phyloP scores from a whole-genome alignment of 1,140 invertebrate genomes.

The Linepithema humile region DNA sequence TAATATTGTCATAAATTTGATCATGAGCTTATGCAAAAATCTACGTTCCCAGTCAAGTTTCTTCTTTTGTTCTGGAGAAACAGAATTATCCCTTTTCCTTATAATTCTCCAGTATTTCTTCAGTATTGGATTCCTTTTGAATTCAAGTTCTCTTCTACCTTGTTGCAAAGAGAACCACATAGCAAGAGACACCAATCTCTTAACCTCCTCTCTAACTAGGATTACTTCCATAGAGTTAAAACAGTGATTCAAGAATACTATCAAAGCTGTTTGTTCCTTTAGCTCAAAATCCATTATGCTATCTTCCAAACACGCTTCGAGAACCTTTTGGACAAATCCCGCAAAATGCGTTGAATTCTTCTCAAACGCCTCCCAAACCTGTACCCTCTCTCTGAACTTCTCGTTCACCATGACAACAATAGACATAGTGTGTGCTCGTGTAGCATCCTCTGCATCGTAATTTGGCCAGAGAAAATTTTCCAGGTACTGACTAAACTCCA shows the following conservation, averaged over 20 bases:
- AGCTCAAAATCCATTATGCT: conserved; percentile 85
- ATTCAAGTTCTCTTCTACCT: conserved; percentile 93
- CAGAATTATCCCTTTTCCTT: conserved; percentile 94
- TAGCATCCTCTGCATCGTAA: conserved; percentile 89
- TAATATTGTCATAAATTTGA: conserved; percentile 95
- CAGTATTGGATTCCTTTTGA: conserved; percentile 95
- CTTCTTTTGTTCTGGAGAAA: conserved; percentile 88
- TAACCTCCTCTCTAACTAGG: conserved; percentile 96
- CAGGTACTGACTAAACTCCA: conserved; percentile 98
- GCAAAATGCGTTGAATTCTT: conserved; percentile 92
- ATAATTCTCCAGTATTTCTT: conserved; percentile 96
- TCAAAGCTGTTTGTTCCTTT: conserved; percentile 93
- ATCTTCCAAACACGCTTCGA: conserved; percentile 89
- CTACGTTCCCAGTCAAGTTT: conserved; percentile 94
- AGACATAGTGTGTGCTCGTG: conserved; percentile 95
- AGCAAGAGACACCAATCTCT: conserved; percentile 95
- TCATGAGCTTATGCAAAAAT: conserved; percentile 95
- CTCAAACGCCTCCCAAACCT: conserved; percentile 97
- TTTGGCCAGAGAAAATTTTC: conserved; percentile 99
- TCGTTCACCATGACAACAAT: conserved; percentile 99
- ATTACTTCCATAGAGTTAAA: conserved; percentile 99
- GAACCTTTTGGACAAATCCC: conserved; percentile 94
- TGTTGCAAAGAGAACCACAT: conserved; percentile 97
- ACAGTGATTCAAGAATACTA: conserved; percentile 97
- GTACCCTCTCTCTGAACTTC: conserved; percentile 98